Evolutionary conservation across 2,113 vertebrate species (phyloP).

Genomic region (Philantomba maxwellii): DNA sequence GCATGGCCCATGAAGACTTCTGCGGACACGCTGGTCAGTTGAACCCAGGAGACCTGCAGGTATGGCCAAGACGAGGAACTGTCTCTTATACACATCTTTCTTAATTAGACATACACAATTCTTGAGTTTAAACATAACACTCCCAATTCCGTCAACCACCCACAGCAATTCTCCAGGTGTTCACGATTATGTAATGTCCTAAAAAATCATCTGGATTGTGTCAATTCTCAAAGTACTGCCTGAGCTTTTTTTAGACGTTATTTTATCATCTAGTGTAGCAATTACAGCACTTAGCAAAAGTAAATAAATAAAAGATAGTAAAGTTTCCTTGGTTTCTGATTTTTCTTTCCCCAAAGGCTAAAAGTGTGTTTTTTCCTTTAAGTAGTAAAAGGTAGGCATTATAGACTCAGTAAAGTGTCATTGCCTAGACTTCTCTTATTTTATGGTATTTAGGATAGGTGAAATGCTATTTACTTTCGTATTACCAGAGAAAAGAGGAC

Average conservation of each 20-base stretch:
- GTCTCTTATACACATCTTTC: too few relatives aligned
- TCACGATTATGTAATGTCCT: slow-evolving; percentile 40
- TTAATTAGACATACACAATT: slow-evolving; percentile 30
- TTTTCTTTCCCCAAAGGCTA: not conserved
- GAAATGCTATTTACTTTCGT: not conserved
- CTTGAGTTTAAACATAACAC: slow-evolving; percentile 47
- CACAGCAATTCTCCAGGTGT: slow-evolving; percentile 39
- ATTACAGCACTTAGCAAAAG: not conserved
- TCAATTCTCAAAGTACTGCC: not conserved
- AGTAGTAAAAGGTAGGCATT: not conserved
- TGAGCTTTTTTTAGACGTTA: not conserved
- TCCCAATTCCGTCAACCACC: not conserved
- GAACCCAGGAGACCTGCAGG: too few relatives aligned
- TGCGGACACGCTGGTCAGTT: too few relatives aligned
- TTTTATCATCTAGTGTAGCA: not conserved
- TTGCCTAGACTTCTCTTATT: not conserved
- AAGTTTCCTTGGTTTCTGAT: not conserved
- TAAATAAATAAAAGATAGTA: not conserved
- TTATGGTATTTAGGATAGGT: not conserved
- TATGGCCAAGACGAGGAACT: too few relatives aligned
- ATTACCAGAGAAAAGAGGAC: not conserved
- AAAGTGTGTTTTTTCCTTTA: not conserved
- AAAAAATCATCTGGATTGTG: slow-evolving; percentile 44
- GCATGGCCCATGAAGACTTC: too few relatives aligned
- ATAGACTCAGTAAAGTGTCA: not conserved